These are phyloP conservation scores for Sarcophaga variegata DNA, from an alignment of 2,888 invertebrate genomes.

Conservation along the genomic window DNA sequence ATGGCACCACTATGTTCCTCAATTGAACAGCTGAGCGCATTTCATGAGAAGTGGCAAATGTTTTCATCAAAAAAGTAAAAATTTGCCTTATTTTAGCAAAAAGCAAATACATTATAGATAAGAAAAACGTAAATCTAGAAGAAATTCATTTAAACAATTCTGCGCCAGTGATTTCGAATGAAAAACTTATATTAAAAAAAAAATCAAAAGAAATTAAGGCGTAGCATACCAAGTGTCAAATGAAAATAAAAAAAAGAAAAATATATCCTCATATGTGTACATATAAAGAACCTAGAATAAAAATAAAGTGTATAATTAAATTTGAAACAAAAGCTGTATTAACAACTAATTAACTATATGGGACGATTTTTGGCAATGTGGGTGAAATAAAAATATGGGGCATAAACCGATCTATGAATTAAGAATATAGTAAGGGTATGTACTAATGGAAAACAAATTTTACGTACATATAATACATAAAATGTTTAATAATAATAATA, in stretches of 20 bases:
- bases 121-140: neutral
- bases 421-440: slow-evolving; percentile 25
- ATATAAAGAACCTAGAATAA: neutral
- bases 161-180: slow-evolving; percentile 1
- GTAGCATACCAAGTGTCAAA: slow-evolving; percentile 16
- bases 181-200: neutral
- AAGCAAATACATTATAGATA: neutral
- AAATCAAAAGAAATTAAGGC: neutral
- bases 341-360: neutral
- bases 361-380: too few species aligned
- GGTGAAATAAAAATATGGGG: neutral
- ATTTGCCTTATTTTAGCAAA: slow-evolving; percentile 34
- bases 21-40: slow-evolving; percentile 23
- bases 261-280: neutral
- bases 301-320: neutral
- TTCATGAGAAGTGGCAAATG: slow-evolving; percentile 12
- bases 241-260: slow-evolving; percentile 1
- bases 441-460: neutral
- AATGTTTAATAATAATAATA: neutral
- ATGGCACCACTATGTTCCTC: slow-evolving; percentile 9
- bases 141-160: neutral
- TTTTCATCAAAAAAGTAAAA: slow-evolving; percentile 19
- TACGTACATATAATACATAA: neutral
- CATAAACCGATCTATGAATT: slow-evolving; percentile 10
- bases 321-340: slow-evolving; percentile 36